Evolutionary conservation across 2,888 invertebrate species (phyloP), one percentile per base, ranked within the genome.

Genomic region (Aspidapion aeneum): DNA sequence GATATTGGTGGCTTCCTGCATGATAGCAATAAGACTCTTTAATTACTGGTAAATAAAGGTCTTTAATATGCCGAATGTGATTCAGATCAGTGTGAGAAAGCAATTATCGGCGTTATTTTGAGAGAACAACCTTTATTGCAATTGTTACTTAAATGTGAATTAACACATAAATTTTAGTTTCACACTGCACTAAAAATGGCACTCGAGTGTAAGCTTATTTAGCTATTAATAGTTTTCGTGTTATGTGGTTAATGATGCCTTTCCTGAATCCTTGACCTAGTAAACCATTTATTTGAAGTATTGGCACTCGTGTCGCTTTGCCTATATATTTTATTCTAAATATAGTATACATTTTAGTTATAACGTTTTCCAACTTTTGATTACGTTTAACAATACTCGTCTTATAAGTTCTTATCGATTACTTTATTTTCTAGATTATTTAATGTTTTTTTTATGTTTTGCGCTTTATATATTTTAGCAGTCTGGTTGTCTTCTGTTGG

Each of bases 1-100:
- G 58, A 58, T 58, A 58, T 58, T 58, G 58, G 58, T 51, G 49
- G 51, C 58, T 51, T 58, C 58, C 58, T 49, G 50, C 51, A 20
- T 49, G 49, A 51, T 21, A 21, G 51, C 49, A 51, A 58, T 51
- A 57, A 57, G 48, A 58, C 49, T 21, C 51, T 58, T 58, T 58
- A 58, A 58, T 58, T 35, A 35, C 35, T 35, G 12, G 12, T 12
- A 35, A 35, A 35, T 35, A 35, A 35, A 35, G 12, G 35, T 35
- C 35, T 35, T 35, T 35, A 7, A 35, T 35, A 35, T 35, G 35
- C 35, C 35, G 35, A 35, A 35, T 35, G 5, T 35, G 35, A 35
- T 35, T 35, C 35, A 35, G 35, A 35, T 35, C 35, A 35, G 35
- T 35, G 35, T 35, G 35, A 35, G 35, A 35, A 35, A 35, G 35